A percentile compares a stretch with the other conserved stretches of the same genome.
These are phyloP conservation scores for Hiodon alosoides DNA, from an alignment of 2,113 vertebrate genomes.

Conservation along the genomic window DNA sequence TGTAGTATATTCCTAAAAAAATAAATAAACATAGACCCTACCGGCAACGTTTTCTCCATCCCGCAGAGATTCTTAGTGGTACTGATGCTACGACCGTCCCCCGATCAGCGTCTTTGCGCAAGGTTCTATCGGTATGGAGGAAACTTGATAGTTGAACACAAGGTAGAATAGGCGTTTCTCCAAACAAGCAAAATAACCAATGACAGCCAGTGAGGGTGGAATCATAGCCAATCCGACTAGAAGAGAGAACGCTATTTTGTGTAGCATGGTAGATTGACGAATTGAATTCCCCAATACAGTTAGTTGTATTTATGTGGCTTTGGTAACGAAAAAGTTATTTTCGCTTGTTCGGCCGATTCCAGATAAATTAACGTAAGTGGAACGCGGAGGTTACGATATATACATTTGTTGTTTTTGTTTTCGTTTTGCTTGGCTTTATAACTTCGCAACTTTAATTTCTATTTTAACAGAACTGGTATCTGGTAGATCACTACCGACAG, in stretches of 20 bases:
- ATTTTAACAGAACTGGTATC: no score
- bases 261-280: constrained; percentile 66
- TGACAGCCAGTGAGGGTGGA: constrained; percentile 39
- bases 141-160: constrained; percentile 40
- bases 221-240: constrained; percentile 48
- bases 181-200: constrained; percentile 48
- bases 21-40: constrained; percentile 34
- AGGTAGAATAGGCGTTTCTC: constrained; percentile 35
- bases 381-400: no score
- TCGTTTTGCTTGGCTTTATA: no score
- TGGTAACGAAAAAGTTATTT: no score
- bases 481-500: no score
- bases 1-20: not conserved
- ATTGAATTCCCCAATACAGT: not conserved
- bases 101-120: constrained; percentile 51
- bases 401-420: no score
- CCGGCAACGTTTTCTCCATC: constrained; percentile 52
- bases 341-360: no score
- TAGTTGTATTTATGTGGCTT: not conserved
- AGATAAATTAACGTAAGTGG: no score
- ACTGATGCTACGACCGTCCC: constrained; percentile 46
- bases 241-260: constrained; percentile 20
- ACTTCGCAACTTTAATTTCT: no score
- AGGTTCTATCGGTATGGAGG: constrained; percentile 37
- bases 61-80: constrained; percentile 45